Percentiles rank a stretch among this genome's conserved stretches.
Evolutionary conservation across 2,797 vertebrate genomes (phyloP).

Genomic region (Channallabes apus): DNA sequence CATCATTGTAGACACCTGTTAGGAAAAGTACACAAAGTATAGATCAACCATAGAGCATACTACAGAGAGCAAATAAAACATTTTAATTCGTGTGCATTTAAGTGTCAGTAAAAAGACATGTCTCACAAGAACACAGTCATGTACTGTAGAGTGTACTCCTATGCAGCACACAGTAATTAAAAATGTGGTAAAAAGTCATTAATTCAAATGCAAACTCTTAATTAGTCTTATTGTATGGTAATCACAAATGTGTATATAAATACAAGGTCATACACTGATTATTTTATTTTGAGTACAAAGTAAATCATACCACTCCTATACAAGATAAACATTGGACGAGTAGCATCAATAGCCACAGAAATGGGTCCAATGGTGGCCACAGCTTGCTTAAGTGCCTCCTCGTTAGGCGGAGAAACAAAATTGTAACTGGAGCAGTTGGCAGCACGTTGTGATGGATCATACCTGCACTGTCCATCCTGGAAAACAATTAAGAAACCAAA

Average conservation of each 20-base stretch:
- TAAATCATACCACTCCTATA: slow-evolving; percentile 75
- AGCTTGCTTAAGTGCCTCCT: slow-evolving; percentile 71
- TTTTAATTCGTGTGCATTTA: not conserved
- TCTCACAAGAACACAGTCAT: not conserved
- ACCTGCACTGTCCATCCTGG: slow-evolving; percentile 75
- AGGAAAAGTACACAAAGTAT: not conserved
- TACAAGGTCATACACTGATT: not conserved
- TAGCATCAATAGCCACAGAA: slow-evolving; percentile 82
- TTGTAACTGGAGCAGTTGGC: slow-evolving; percentile 80
- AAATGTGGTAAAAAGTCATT: not conserved
- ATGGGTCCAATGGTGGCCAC: slow-evolving; percentile 83
- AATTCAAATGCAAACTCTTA: not conserved
- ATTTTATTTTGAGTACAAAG: not conserved
- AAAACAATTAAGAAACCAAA: not conserved
- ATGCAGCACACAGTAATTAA: not conserved
- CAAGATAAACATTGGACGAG: slow-evolving; percentile 70
- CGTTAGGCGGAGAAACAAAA: slow-evolving; percentile 62
- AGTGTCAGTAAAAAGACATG: not conserved
- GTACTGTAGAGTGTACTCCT: not conserved
- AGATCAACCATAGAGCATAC: not conserved
- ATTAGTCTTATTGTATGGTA: not conserved
- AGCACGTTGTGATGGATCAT: slow-evolving; percentile 69
- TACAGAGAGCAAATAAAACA: not conserved
- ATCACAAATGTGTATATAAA: not conserved
- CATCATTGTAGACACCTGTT: slow-evolving; percentile 85